Evolutionary conservation across 2,797 vertebrate species (phyloP), one percentile per base, ranked within the genome.

Genomic region (Megaceryle alcyon): DNA sequence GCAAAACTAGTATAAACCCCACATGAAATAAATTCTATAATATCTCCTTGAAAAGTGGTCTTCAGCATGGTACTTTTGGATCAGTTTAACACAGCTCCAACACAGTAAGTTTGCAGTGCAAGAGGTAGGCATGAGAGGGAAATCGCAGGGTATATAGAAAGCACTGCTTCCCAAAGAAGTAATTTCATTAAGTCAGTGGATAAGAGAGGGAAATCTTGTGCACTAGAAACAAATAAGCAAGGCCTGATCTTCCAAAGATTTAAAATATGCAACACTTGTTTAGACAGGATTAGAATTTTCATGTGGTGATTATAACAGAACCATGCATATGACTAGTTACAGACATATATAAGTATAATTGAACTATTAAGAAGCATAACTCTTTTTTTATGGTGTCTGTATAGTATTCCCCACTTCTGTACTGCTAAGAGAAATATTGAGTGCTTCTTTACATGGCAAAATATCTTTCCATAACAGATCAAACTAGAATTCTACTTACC

Each of bases 401-500:
- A 41, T 41, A 41, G 41, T 41, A 41, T 41, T 41, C 41, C 15
- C 41, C 41, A 41, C 41, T 41, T 41, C 41, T 41, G 41, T 41
- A 41, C 6, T 15, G 41, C 41, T 37, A 23, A 60, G 57, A 60
- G 57, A 37, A 25, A 35, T 21, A 75, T 0, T 0, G 0, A 79
- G 13, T 43, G 5, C 56, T 82, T 91, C 64, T 84, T 82, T 26
- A 70, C 1, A 4, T 14, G 28, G 35, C 31, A 66, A 86, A 76
- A 14, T n/a, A 71, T 3, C 33, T 82, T 83, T 65, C 31, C 15
- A 1, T 46, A 60, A 25, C 29, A 75, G 49, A 82, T 51, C 10
- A 37, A 76, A 60, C 23, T 33, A 54, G 46, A 96, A 73, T 28
- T 57, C 11, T 13, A 29, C 84, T 95, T 94, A 99, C 99, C 98